Evolutionary conservation across 2,888 invertebrate genomes (phyloP).

Genomic region (Ametastegia equiseti): DNA sequence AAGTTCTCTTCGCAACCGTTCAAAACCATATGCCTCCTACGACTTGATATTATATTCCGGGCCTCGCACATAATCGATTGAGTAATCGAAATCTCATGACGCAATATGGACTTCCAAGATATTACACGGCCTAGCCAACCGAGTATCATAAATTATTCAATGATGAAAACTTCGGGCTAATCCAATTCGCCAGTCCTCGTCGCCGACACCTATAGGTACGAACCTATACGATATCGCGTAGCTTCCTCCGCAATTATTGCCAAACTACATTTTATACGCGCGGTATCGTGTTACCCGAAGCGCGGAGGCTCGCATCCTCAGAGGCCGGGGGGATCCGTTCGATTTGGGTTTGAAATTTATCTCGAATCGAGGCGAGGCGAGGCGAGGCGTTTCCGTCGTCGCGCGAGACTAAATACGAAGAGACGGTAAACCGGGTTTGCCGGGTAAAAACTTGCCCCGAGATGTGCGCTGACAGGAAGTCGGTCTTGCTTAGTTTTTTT

Average conservation of each 20-base stretch:
- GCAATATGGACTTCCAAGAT: background rate
- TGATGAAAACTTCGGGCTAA: background rate
- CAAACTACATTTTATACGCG: background rate
- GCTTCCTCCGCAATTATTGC: background rate
- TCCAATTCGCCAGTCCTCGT: background rate
- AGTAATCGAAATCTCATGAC: conserved; percentile 15
- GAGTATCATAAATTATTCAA: background rate
- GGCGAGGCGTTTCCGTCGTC: conserved; percentile 35
- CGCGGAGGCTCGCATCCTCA: background rate
- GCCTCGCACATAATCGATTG: conserved; percentile 30
- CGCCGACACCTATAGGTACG: background rate
- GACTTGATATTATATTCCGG: conserved; percentile 7
- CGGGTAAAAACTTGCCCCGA: conserved; percentile 32
- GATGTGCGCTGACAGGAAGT: conserved; percentile 45
- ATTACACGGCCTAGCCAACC: background rate
- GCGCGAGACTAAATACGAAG: conserved; percentile 44
- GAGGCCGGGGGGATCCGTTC: background rate
- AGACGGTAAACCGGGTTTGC: conserved; percentile 30
- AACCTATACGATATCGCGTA: background rate
- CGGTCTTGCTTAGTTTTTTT: conserved; percentile 39
- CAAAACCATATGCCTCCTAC: background rate
- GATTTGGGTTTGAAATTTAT: conserved; percentile 21
- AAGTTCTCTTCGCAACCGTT: background rate
- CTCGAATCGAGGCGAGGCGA: conserved; percentile 14
- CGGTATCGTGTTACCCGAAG: background rate